Evolutionary conservation across 1,140 invertebrate species (phyloP), one percentile per base, ranked within the genome.

Genomic region (Drosophila sturtevanti): DNA sequence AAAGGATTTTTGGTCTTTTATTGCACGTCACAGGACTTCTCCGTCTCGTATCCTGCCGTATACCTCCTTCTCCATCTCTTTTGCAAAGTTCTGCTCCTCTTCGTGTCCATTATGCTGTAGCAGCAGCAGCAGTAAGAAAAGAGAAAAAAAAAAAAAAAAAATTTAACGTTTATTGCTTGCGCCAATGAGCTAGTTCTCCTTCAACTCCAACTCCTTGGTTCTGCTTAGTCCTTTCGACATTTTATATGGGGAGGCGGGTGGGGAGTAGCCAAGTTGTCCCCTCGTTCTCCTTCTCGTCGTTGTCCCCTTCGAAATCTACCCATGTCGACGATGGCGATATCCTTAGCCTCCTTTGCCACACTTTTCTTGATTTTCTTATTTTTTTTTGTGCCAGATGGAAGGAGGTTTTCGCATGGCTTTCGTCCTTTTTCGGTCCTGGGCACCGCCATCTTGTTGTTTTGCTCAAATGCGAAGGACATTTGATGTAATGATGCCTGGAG

Each of bases 101-200:
- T 71, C 52, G 62, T 70, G 77, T 77, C 80, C 80, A 84, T 89
- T 80, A 89, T 84, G 81, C 81, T 84, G 78, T 65, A 77, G 82
- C 68, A 89, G 79, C 66, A 87, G 67, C 52, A 75, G 48, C 16
- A 24, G 56, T 16, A 48, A 21, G n/a, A 12, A 18, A 18, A 48
- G 41, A 21, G 16, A 3, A 6, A 18, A 48, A 9, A 21, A 48
- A 48, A 21, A 21, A 11, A 61, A 89, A 89, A 87, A 84, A 89
- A 89, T 84, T 89, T 89, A 84, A 89, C 85, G 84, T 89, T 89
- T 89, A 89, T 89, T 89, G 84, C 84, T 89, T 84, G 84, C 82
- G 82, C 82, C 82, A 87, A 87, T 87, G 82, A 87, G 84, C 84
- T 82, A 77, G 79, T 68, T 72, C 84, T 82, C 58, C 81, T 63